Percentiles rank a stretch among this genome's conserved stretches.
phyloP scores from a whole-genome alignment of 2,888 invertebrate species.

The Drosophila ustulata region DNA sequence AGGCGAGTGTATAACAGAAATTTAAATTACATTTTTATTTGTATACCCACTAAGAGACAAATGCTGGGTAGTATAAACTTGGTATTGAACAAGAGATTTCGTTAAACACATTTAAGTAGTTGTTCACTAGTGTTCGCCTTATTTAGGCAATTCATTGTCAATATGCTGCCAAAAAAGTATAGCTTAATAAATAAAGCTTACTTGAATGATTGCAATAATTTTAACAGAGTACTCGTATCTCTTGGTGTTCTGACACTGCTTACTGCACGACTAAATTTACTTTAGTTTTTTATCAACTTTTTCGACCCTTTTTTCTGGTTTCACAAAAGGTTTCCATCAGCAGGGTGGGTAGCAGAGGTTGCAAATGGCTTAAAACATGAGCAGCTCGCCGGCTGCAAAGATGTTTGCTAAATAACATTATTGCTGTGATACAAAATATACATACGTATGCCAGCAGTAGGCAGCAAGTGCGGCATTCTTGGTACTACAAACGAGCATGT shows the following conservation, averaged over 20 bases:
- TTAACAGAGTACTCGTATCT: not conserved
- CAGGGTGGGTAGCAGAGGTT: conserved; percentile 2
- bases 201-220: not conserved
- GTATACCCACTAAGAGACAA: conserved; percentile 10
- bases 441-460: not conserved
- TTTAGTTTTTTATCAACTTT: conserved; percentile 1
- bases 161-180: not conserved
- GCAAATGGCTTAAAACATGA: conserved; percentile 20
- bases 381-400: conserved; percentile 30
- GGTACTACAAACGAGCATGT: conserved; percentile 32
- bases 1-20: conserved; percentile 57
- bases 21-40: conserved; percentile 73
- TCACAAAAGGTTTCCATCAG: conserved; percentile 25
- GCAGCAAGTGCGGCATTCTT: conserved; percentile 16
- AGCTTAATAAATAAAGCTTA: not conserved
- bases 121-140: no score
- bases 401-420: conserved; percentile 47
- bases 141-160: no score
- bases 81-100: not conserved
- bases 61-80: not conserved
- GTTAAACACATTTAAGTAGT: no score
- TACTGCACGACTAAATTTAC: not conserved
- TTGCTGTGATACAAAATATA: conserved; percentile 29
- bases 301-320: not conserved
- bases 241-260: not conserved